Base-by-base conservation (phyloP, 2,113 vertebrate species). In the Hydrochoerus hydrochaeris region DNA sequence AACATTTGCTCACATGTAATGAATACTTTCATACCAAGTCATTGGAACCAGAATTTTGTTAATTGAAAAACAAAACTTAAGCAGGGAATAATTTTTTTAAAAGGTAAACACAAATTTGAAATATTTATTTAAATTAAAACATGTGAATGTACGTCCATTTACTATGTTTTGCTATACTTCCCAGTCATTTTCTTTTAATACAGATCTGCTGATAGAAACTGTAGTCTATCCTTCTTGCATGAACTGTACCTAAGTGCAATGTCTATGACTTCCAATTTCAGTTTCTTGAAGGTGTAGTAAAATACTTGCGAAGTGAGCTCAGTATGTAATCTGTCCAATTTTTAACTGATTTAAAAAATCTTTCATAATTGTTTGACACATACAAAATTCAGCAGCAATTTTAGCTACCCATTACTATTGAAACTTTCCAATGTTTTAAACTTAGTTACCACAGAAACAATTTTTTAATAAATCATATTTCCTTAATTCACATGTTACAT, bases 41-140 rank as follows among this genome's bases (percentile, higher is more conserved):
- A 90, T 88, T 63, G 85, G 78, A 93, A 88, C 30, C 49, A 94
- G 69, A 95, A 81, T n/a, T 77, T 95, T 78, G 46, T 86, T 95
- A 90, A 93, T 63, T 92, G n/a, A 81, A 86, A 90, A 89, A 71
- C 16, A 92, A 71, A 82, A 75, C 32, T 58, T 54, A 92, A 88
- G 52, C 60, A 67, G 49, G 9, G 35, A 93, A 81, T 81, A 49
- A 28, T 82, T 41, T 41, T 73, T 73, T 54, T 6, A 95, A 94
- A 85, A 49, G 75, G 14, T 54, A 88, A 17, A 41, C 13, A 82
- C 38, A 63, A 92, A 63, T 22, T 49, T 49, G 54, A 93, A 93
- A 38, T 10, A 58, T 90, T 67, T 90, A 90, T 95, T 92, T 91
- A 95, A 88, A 78, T 85, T 85, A 81, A 90, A 90, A 81, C 12